Evolutionary conservation across 2,888 invertebrate species (phyloP).

Genomic region (Drosophila rellima): DNA sequence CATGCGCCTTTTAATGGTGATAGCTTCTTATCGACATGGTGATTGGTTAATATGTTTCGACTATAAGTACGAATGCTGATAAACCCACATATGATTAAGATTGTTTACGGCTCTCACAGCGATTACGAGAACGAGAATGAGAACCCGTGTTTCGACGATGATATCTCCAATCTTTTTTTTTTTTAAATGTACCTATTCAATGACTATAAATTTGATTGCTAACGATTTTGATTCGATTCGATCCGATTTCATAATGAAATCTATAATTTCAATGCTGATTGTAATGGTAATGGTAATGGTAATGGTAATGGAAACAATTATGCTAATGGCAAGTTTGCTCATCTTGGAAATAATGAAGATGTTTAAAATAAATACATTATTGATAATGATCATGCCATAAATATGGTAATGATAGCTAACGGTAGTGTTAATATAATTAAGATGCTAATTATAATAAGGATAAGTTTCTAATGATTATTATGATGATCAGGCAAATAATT

Average conservation of each 20-base stretch:
- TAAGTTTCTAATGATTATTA: neutral
- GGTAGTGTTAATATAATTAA: too few species aligned
- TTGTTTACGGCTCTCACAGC: slow-evolving; percentile 27
- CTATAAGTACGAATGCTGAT: slow-evolving; percentile 16
- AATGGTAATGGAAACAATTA: neutral
- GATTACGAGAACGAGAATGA: slow-evolving; percentile 24
- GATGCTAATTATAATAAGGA: too few species aligned
- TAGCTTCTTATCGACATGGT: slow-evolving; percentile 22
- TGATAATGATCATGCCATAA: too few species aligned
- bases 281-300: neutral
- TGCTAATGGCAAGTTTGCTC: neutral
- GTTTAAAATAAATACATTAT: too few species aligned
- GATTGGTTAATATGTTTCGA: slow-evolving; percentile 7
- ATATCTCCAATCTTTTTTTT: slow-evolving; percentile 11
- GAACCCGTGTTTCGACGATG: slow-evolving; percentile 7
- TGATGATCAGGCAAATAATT: neutral
- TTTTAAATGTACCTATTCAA: slow-evolving; percentile 4
- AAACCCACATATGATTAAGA: slow-evolving; percentile 35
- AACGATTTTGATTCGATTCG: slow-evolving; percentile 8
- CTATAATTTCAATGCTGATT: neutral
- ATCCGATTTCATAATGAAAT: neutral
- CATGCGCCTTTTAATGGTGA: slow-evolving; percentile 18
- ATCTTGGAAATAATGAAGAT: neutral
- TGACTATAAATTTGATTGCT: slow-evolving; percentile 2
- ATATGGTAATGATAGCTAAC: too few species aligned